Evolutionary conservation across 2,113 vertebrate genomes (phyloP).

Genomic region (Polypterus bichir): DNA sequence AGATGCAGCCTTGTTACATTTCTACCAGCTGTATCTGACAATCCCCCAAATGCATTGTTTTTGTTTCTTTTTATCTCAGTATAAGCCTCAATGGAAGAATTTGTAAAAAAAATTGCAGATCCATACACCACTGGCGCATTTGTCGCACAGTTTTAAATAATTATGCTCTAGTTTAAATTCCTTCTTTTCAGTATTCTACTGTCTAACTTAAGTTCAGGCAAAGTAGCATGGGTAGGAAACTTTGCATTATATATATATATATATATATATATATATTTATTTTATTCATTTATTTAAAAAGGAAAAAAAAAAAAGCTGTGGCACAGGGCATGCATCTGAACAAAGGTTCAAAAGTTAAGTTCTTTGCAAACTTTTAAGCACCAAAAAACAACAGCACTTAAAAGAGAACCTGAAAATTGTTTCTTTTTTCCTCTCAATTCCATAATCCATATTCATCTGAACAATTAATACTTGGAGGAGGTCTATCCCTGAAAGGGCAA

Average conservation of each 20-base stretch:
- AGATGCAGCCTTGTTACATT: conserved; percentile 8
- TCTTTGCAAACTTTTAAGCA: conserved; percentile 67
- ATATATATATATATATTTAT: no score
- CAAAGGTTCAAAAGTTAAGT: conserved; percentile 55
- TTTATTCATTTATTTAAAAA: conserved; percentile 38
- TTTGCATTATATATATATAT: no score
- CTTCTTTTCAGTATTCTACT: no score
- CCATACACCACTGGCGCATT: no score
- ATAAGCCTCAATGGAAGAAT: no score
- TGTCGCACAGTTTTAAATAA: not conserved
- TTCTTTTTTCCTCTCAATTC: conserved; percentile 31
- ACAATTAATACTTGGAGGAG: conserved; percentile 56
- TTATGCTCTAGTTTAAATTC: not conserved
- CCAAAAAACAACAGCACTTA: conserved; percentile 36
- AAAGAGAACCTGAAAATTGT: conserved; percentile 28
- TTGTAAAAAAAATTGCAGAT: no score
- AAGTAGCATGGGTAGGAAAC: conserved; percentile 25
- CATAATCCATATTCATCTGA: conserved; percentile 34
- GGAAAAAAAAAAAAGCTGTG: conserved; percentile 39
- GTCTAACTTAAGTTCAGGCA: not conserved
- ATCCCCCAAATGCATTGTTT: no score
- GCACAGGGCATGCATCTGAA: conserved; percentile 61
- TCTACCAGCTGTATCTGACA: not conserved
- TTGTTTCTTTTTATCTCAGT: no score
- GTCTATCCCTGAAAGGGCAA: conserved; percentile 44